Percentiles rank a stretch among this genome's conserved stretches.
phyloP scores from a whole-genome alignment of 2,797 vertebrate genomes.

The Denticeps clupeoides region DNA sequence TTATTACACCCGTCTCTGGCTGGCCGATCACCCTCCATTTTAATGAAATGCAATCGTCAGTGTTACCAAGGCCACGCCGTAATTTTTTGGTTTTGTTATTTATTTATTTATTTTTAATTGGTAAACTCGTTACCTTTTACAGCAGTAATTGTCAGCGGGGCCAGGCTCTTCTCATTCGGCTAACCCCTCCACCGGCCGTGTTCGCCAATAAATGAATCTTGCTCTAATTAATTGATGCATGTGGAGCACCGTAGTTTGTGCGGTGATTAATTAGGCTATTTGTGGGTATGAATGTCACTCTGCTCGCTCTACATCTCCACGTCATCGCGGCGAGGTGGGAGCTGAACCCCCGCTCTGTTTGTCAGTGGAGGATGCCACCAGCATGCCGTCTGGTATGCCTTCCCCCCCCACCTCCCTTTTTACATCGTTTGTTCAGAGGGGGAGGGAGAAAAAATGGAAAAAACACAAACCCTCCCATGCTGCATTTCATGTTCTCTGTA shows the following conservation, averaged over 20 bases:
- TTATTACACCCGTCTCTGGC: too few relatives aligned
- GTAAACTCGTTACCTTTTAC: constrained; percentile 24
- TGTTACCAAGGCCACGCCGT: constrained; percentile 19
- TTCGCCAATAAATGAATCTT: constrained; percentile 33
- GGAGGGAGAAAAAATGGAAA: constrained; percentile 18
- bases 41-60: neutral
- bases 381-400: neutral
- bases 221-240: constrained; percentile 35
- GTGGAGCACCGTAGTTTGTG: constrained; percentile 30
- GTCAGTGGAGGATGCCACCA: neutral
- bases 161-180: constrained; percentile 9
- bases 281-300: constrained; percentile 25
- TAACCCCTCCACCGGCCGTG: constrained; percentile 14
- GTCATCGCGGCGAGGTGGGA: neutral
- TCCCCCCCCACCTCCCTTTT: too few relatives aligned
- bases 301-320: constrained; percentile 13
- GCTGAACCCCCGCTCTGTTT: neutral
- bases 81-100: neutral
- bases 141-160: constrained; percentile 27
- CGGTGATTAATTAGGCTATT: constrained; percentile 32
- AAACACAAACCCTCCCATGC: constrained; percentile 27
- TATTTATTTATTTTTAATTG: neutral
- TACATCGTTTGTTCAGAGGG: constrained; percentile 1
- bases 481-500: constrained; percentile 62
- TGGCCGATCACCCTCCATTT: neutral